Base-by-base conservation (phyloP, 1,140 invertebrate species). In the Aporrectodea caliginosa region DNA sequence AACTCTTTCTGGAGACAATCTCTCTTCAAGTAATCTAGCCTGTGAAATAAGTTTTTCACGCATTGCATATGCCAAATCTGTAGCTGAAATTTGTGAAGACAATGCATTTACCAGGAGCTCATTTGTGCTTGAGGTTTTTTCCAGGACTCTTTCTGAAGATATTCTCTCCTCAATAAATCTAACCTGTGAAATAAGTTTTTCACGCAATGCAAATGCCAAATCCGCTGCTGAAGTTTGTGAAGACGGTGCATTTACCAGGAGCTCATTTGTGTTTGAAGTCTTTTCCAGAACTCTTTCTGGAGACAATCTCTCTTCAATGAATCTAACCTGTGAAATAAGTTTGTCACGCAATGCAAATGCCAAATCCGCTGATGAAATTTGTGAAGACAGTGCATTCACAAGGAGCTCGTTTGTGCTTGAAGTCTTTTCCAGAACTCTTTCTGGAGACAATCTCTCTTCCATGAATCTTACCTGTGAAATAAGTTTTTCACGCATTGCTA, bases 1-100 rank as follows among this genome's bases (percentile, higher is more conserved):
- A 76, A 76, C 31, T 76, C 43, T 76, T 14, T 76, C 75, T 22
- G 75, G n/a, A 1, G 43, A 32, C 14, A 35, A 35, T 27, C 75
- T 35, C 43, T 76, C 75, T 58, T 76, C 75, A 14, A 58, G 16
- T 12, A 1, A 43, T 30, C 27, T 32, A 35, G 33, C 31, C 29
- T 76, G 32, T 29, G 35, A 22, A 35, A 1, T 32, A 30, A n/a
- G 73, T 16, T 74, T 74, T 31, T 74, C n/a, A 33, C 34, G 31
- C 32, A 33, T 22, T 0, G 34, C 73, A 74, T 30, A 31, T 74
- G 16, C 0, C 73, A 22, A 74, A 74, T 74, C 73, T 31, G 43
- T 6, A 12, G 22, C 43, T 12, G 43, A 58, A 58, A 58, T 58
- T 12, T 22, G 43, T 22, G 43, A 58, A 58, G 43, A 12, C 43